Percentiles rank a stretch among this genome's conserved stretches.
Evolutionary conservation across 2,113 vertebrate species (phyloP).

Genomic region (Alexandromys fortis): DNA sequence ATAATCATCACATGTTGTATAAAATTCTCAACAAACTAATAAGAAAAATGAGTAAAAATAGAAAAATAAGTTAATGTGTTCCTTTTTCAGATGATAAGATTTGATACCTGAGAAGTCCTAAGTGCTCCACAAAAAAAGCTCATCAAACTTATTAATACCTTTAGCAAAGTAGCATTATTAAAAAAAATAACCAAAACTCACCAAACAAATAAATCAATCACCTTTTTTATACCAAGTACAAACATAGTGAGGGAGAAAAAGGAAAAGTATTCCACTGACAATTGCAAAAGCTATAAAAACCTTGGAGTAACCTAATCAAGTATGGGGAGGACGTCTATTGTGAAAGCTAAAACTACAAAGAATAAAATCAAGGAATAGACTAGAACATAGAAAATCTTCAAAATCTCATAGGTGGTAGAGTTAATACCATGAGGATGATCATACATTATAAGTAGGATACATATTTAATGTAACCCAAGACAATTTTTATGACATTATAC

Average conservation of each 20-base stretch:
- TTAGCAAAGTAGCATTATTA: background rate
- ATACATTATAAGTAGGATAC: too few species aligned
- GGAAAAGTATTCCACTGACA: background rate
- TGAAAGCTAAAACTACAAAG: background rate
- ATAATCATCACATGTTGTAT: background rate
- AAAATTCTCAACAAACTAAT: background rate
- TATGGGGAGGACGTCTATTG: background rate
- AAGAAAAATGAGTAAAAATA: background rate
- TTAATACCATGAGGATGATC: too few species aligned
- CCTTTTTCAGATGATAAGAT: background rate
- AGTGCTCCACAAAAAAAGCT: background rate
- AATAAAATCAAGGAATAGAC: background rate
- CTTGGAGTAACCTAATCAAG: background rate
- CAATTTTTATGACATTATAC: too few species aligned
- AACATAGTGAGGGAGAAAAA: background rate
- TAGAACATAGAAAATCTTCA: background rate
- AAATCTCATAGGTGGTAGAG: background rate
- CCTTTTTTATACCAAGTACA: background rate
- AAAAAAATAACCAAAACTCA: background rate
- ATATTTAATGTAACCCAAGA: too few species aligned
- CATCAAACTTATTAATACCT: background rate
- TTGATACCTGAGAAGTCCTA: background rate
- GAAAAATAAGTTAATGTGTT: background rate
- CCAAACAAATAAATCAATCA: background rate
- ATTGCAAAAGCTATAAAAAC: background rate